A percentile compares a stretch with the other conserved stretches of the same genome.
Conservation (phyloP, 1,140 invertebrate species). For the Drosophila arizonae region DNA sequence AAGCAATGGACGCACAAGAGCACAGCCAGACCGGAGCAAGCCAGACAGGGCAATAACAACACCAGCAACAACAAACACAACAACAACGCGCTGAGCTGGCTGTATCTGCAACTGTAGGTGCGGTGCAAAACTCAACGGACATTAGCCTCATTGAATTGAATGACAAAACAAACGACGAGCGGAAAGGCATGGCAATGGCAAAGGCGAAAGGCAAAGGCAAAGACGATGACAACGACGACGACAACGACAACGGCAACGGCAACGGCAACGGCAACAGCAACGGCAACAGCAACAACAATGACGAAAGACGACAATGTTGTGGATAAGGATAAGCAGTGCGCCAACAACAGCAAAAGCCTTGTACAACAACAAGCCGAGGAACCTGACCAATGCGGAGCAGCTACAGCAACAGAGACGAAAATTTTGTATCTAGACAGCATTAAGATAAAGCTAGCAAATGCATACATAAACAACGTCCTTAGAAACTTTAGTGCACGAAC, state of each 20-base stretch:
- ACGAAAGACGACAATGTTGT: conserved; percentile 62
- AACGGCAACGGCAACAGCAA: conserved; percentile 10
- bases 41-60: conserved; percentile 39
- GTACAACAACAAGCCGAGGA: conserved; percentile 49
- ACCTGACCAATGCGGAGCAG: conserved; percentile 37
- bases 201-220: conserved; percentile 28
- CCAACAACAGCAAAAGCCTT: conserved; percentile 50
- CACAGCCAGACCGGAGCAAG: conserved; percentile 30
- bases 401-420: conserved; percentile 58
- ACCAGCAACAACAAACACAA: conserved; percentile 13
- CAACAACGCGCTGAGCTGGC: conserved; percentile 30
- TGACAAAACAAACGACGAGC: conserved; percentile 80
- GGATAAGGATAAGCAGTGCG: conserved; percentile 77
- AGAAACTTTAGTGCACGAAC: conserved; percentile 14
- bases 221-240: conserved; percentile 45
- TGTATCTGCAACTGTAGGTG: conserved; percentile 56
- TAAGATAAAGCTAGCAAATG: conserved; percentile 78
- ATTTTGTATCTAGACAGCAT: conserved; percentile 77
- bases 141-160: conserved; percentile 82
- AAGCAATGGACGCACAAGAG: conserved; percentile 79
- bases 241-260: conserved; percentile 18
- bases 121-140: conserved; percentile 76
- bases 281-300: conserved; percentile 11
- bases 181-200: conserved; percentile 41
- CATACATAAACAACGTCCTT: conserved; percentile 66